These are phyloP conservation scores for Carterocephalus palaemon DNA, from an alignment of 2,888 invertebrate species.

Conservation along the genomic window DNA sequence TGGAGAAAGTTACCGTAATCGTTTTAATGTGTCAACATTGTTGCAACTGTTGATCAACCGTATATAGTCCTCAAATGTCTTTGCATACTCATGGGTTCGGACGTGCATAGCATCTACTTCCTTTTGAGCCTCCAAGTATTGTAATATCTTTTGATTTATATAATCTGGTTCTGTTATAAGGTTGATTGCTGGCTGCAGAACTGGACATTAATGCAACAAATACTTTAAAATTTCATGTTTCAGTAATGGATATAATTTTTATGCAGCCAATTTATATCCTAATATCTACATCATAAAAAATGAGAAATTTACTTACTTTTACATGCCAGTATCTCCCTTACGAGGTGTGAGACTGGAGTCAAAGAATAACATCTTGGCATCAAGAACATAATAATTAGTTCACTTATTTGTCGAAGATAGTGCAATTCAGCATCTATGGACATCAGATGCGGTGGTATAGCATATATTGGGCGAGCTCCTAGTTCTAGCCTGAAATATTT, in stretches of 20 bases:
- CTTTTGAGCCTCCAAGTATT: constrained; percentile 89
- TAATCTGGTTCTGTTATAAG: constrained; percentile 93
- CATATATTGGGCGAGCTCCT: constrained; percentile 83
- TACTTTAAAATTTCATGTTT: constrained; percentile 1
- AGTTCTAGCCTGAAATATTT: constrained; percentile 75
- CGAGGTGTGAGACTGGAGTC: constrained; percentile 86
- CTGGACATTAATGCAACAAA: constrained; percentile 60
- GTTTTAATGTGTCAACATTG: constrained; percentile 89
- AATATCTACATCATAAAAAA: no score
- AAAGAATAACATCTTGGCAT: constrained; percentile 89
- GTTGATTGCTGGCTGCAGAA: constrained; percentile 90
- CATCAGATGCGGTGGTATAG: constrained; percentile 85
- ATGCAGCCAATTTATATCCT: no score
- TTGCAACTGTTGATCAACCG: constrained; percentile 89
- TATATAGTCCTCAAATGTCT: constrained; percentile 93
- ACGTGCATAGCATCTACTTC: constrained; percentile 87
- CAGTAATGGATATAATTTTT: neutral
- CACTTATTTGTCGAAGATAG: constrained; percentile 89
- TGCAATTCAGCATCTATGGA: constrained; percentile 87
- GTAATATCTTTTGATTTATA: constrained; percentile 91
- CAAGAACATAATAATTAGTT: constrained; percentile 88
- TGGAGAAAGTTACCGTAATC: constrained; percentile 81
- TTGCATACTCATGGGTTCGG: constrained; percentile 91
- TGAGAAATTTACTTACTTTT: constrained; percentile 80
- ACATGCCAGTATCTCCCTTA: constrained; percentile 90